Evolutionary conservation across 1,140 invertebrate genomes (phyloP).

Genomic region (Caerostris extrusa): DNA sequence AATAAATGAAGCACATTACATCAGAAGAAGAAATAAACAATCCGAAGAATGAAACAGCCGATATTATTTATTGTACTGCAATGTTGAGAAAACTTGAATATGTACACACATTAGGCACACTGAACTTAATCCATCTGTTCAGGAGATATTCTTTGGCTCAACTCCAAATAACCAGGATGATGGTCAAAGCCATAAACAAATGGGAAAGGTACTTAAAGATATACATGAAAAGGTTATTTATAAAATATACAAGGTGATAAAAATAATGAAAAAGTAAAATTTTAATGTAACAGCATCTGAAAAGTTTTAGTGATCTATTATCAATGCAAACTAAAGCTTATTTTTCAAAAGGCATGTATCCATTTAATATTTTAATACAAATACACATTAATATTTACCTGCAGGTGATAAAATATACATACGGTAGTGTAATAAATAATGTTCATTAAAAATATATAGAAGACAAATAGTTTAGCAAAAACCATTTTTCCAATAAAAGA

Average conservation of each 20-base stretch:
- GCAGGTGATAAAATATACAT: too few relatives aligned
- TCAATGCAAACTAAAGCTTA: too few relatives aligned
- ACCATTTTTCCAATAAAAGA: too few relatives aligned
- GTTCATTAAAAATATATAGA: too few relatives aligned
- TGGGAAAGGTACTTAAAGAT: background rate
- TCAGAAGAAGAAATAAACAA: background rate
- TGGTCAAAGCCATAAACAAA: background rate
- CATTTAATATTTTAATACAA: too few relatives aligned
- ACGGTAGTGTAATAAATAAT: too few relatives aligned
- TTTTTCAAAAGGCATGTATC: too few relatives aligned
- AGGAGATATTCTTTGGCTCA: background rate
- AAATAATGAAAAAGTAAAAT: background rate
- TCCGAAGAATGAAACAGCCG: background rate
- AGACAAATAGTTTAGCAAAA: too few relatives aligned
- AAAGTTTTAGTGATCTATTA: too few relatives aligned
- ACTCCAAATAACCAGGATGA: background rate
- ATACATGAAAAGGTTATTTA: background rate
- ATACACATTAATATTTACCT: too few relatives aligned
- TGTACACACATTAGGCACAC: conserved; percentile 39
- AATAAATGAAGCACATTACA: too few relatives aligned
- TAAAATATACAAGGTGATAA: background rate
- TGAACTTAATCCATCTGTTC: background rate
- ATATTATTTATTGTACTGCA: conserved; percentile 29
- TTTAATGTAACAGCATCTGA: background rate
- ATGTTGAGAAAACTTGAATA: conserved; percentile 14